These are phyloP conservation scores for Sitobion miscanthi DNA, from an alignment of 1,140 invertebrate species.

Conservation along the genomic window DNA sequence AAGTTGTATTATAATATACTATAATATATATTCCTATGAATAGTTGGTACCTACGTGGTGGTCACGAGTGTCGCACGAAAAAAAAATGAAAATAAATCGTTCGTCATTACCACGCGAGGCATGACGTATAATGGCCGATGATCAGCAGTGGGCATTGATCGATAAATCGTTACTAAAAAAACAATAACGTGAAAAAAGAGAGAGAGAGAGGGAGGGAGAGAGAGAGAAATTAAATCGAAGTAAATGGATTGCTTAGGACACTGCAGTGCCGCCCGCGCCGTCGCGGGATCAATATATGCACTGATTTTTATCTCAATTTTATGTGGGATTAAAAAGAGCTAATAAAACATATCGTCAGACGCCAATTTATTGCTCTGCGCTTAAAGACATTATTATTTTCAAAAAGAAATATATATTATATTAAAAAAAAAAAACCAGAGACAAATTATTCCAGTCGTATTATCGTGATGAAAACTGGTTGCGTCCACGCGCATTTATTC, in stretches of 20 bases:
- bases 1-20: not conserved
- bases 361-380: constrained; percentile 20
- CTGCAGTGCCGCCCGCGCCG: not conserved
- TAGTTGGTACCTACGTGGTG: not conserved
- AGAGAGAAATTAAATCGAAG: constrained; percentile 10
- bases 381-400: constrained; percentile 32
- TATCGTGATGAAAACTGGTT: constrained; percentile 49
- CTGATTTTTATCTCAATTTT: constrained; percentile 44
- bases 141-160: constrained; percentile 24
- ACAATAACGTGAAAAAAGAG: not conserved
- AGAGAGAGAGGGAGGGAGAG: not conserved
- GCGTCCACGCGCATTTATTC: constrained; percentile 35
- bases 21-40: not conserved
- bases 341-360: constrained; percentile 41
- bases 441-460: constrained; percentile 46
- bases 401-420: not conserved
- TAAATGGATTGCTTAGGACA: constrained; percentile 16
- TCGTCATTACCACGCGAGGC: constrained; percentile 7
- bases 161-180: constrained; percentile 19
- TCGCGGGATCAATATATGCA: not conserved
- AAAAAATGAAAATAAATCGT: not conserved
- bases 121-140: not conserved
- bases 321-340: constrained; percentile 47
- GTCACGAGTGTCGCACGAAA: not conserved
- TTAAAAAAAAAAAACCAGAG: not conserved